phyloP scores from a whole-genome alignment of 2,888 invertebrate species.

The Drosophila basisetae region DNA sequence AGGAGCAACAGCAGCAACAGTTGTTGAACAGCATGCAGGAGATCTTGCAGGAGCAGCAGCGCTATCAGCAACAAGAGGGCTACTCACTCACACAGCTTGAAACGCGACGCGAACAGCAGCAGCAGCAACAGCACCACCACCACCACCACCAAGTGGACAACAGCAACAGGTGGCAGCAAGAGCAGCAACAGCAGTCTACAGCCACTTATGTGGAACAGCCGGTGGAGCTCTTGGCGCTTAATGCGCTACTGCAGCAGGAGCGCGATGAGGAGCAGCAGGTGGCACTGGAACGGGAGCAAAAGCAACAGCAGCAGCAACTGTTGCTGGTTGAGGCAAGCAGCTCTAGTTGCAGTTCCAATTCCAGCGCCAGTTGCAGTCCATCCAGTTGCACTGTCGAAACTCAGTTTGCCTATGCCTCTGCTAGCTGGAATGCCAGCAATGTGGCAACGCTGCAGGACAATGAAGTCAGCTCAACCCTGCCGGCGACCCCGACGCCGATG shows the following conservation, averaged over 20 bases:
- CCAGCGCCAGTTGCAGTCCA: constrained; percentile 21
- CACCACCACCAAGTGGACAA: constrained; percentile 15
- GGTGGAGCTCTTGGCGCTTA: constrained; percentile 71
- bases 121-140: constrained; percentile 26
- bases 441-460: constrained; percentile 63
- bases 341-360: constrained; percentile 33
- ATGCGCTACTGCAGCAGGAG: constrained; percentile 81
- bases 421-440: constrained; percentile 26
- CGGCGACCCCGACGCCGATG: constrained; percentile 16
- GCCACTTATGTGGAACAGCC: constrained; percentile 40
- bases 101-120: constrained; percentile 80
- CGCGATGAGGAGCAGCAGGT: constrained; percentile 81
- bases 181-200: constrained; percentile 18
- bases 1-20: constrained; percentile 72
- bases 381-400: background rate
- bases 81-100: constrained; percentile 84
- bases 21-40: constrained; percentile 63
- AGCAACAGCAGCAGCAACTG: constrained; percentile 57
- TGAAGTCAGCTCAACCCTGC: constrained; percentile 68
- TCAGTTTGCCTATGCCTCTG: constrained; percentile 16
- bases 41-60: constrained; percentile 82
- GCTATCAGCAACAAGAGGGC: constrained; percentile 84
- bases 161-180: constrained; percentile 35
- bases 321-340: constrained; percentile 43
- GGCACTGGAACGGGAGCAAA: constrained; percentile 68